Base-by-base conservation (phyloP, 2,113 vertebrate species). In the Oncorhynchus masou region DNA sequence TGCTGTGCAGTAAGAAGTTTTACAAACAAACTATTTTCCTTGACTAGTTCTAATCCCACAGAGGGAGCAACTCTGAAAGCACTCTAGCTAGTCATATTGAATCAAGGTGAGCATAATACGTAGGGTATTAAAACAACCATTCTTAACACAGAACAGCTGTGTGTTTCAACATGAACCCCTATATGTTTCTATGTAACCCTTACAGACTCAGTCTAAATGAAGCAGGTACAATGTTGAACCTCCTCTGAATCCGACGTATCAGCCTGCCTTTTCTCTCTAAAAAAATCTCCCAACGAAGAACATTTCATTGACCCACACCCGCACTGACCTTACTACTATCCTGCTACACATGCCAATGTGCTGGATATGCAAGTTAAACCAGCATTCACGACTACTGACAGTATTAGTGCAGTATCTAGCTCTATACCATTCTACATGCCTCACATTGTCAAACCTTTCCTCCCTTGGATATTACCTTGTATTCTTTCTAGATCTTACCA, bases 1-100 rank as follows among this genome's bases (percentile, higher is more conserved):
- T 87, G 89, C 88, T 88, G 86, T 89, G 88, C 80, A 86, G 85
- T 76, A 83, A 84, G 79, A 90, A 88, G 85, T 82, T 85, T 76
- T 62, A 84, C 60, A 80, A 87, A 87, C 70, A 45, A 45, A 45
- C 9, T 84, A 83, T 77, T 87, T 85, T 85, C 81, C 71, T 84
- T 86, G 81, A 79, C 72, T 83, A 89, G 65, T 67, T 75, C 29
- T 27, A 31, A 12, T 51, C 66, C 27, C 16, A 67, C 6, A 1
- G 34, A 34, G 34, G 34, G 34, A 34, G 34, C 34, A 34, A 34
- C 34, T 34, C 39, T 11, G 39, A 45, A 45, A 45, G 39, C 39
- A 45, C 39, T 45, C 39, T 45, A 45, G 29, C 7, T 31, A 68
- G 19, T 34, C 19, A 68, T 7, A 68, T 34, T 16, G 5, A 27